Conservation (phyloP, 2,797 vertebrate genomes). For the Coilia nasus region DNA sequence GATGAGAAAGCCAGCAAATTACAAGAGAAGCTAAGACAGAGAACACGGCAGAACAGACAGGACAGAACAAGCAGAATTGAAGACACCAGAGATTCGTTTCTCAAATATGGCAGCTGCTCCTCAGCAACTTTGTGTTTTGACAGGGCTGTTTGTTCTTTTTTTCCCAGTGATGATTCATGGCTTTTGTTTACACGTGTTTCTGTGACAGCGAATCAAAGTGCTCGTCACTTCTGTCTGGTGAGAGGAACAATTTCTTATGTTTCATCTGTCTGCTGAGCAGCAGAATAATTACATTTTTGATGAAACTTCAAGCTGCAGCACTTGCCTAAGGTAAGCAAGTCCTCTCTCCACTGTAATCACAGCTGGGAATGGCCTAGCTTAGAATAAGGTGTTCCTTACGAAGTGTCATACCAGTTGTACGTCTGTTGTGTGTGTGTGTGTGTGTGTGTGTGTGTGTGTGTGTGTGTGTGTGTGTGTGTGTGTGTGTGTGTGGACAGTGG, state of each 20-base stretch:
- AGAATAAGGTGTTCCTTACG: no score
- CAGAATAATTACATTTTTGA: neutral
- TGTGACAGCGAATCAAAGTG: conserved; percentile 32
- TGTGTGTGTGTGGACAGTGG: neutral
- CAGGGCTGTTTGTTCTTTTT: neutral
- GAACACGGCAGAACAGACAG: no score
- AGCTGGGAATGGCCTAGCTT: no score
- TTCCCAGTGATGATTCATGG: neutral
- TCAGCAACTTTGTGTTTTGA: neutral
- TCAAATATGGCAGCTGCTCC: neutral
- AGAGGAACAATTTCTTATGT: neutral
- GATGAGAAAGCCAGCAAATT: no score
- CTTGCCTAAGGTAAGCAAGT: no score
- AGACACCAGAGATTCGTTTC: no score
- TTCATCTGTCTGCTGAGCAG: neutral
- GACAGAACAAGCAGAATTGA: no score
- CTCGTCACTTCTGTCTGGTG: neutral
- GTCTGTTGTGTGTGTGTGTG: neutral
- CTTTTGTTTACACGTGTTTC: conserved; percentile 30
- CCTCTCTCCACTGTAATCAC: no score
- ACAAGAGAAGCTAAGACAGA: no score
- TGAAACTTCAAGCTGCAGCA: conserved; percentile 45
- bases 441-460: neutral
- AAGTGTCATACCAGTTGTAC: no score
- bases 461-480: no score